Evolutionary conservation across 2,888 invertebrate genomes (phyloP), one percentile per base, ranked within the genome.

Genomic region (Temnothorax rugatulus): DNA sequence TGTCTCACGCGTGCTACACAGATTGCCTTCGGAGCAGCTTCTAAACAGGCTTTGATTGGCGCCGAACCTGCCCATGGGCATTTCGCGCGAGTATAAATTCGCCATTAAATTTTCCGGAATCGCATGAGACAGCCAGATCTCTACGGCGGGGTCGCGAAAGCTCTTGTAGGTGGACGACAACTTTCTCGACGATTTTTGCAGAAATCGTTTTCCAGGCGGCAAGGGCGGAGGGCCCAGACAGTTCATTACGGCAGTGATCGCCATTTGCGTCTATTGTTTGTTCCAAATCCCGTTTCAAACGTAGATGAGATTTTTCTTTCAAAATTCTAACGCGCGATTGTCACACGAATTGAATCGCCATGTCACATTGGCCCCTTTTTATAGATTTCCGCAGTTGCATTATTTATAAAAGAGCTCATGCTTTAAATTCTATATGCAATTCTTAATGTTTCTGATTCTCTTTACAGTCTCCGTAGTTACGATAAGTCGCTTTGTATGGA

Each of bases 11-110:
- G 86, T 79, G 75, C 29, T 29, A 4, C 82, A 88, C 69, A 97
- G 95, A 93, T 97, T 97, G 11, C 97, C 97, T 92, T 97, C 97
- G 41, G 97, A 97, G 87, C 96, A 96, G 94, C 97, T 97, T 87
- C 97, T 95, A 77, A 96, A 96, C 90, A 97, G 94, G 89, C 96
- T 94, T 82, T 91, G 90, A 84, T 91, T 94, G 68, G 83, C 88
- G 47, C 74, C 84, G 82, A 82, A 87, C 91, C 87, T 88, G 66
- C 57, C 86, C 59, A 69, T 61, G 52, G 84, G 88, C 76, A 95
- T 95, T n/a, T 87, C 85, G 4, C 71, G 75, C 7, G 74, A 54
- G 13, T 38, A 52, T 15, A 66, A 52, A 4, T 68, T 86, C 15
- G 66, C 95, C 87, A 86, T 89, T 66, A 91, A 89, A 81, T 89